Base-by-base conservation (phyloP, 2,113 vertebrate species). In the Noctilio leporinus region DNA sequence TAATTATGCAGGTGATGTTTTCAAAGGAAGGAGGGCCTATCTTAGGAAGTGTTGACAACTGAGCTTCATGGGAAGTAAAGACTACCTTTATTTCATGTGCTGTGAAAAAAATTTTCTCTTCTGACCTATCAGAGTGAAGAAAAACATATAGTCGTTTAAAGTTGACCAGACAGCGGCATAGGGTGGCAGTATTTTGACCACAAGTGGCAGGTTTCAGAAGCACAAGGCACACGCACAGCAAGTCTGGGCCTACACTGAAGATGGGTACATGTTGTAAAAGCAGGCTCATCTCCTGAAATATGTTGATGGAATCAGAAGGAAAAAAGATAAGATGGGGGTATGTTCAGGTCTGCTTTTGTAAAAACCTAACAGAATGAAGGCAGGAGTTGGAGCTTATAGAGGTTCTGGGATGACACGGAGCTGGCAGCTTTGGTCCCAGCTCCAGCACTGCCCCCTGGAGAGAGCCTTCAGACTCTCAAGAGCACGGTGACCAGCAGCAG, bases 1-100 rank as follows among this genome's bases (percentile, higher is more conserved):
- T 2, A 16, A 80, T 83, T 84, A 40, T 35, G 51, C 69, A 77
- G 40, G 85, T 81, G 76, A 91, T 83, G 35, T 69, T 95, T 96
- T 91, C 51, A 87, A 94, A 95, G 67, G n/a, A 75, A 89, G 43
- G n/a, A 75, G 86, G 43, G 4, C 30, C 33, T 80, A 72, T 64
- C n/a, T 89, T 38, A 89, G 73, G 35, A 94, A 93, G 24, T 69
- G 43, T 26, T 80, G 59, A 92, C 45, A 86, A 65, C 28, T 22
- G 47, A 86, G 30, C 89, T 76, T 49, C 45, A 45, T 10, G 69
- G n/a, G n/a, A n/a, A n/a, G n/a, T n/a, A n/a, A 57, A 91, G 57
- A 80, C 22, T 76, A n/a, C 30, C 26, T 94, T 87, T 65, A 78
- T 59, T 94, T 91, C 38, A 77, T 7, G 35, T 26, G 70, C 72